Base-by-base conservation (phyloP, 2,888 invertebrate genomes). In the Noctua janthe region DNA sequence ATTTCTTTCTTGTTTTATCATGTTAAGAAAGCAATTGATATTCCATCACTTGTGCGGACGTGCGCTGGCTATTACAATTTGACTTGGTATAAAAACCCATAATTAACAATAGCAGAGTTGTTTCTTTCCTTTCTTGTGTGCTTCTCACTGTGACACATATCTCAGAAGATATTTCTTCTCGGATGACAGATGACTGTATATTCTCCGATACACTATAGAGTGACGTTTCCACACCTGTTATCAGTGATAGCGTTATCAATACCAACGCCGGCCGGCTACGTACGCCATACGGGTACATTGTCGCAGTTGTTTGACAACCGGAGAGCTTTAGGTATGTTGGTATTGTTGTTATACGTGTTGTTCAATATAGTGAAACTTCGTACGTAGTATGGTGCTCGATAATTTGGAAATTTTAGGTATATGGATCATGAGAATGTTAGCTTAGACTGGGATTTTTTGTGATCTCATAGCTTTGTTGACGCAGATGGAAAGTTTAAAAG, bases 191-290 rank as follows among this genome's bases (percentile, higher is more conserved):
- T n/a, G 43, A 47, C n/a, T 35, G 49, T 77, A n/a, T 23, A 20
- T 70, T 56, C 10, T 64, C 23, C 11, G 70, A 47, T 35, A 66
- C 51, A 79, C 6, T 56, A 56, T 49, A 43, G 29, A 73, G 69
- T 76, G 82, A 71, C 66, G 82, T 76, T 29, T 17, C 10, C 20
- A 47, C 78, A 83, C 74, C 39, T 85, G 71, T 74, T 86, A 85
- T 86, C 85, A 47, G n/a, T 17, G 72, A 85, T 86, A 76, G 43
- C 43, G 85, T 74, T 76, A 83, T 85, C 83, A 56, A 13, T 76
- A 79, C 85, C 83, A 56, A 10, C 51, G 79, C 74, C 71, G 76
- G 74, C 71, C 51, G 80, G 76, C 71, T 35, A 7, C 66, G 20
- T 20, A 20, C 67, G 43, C 43, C 66, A n/a, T 1, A 51, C 69